Evolutionary conservation across 2,113 vertebrate genomes (phyloP).

Genomic region (Carettochelys insculpta): DNA sequence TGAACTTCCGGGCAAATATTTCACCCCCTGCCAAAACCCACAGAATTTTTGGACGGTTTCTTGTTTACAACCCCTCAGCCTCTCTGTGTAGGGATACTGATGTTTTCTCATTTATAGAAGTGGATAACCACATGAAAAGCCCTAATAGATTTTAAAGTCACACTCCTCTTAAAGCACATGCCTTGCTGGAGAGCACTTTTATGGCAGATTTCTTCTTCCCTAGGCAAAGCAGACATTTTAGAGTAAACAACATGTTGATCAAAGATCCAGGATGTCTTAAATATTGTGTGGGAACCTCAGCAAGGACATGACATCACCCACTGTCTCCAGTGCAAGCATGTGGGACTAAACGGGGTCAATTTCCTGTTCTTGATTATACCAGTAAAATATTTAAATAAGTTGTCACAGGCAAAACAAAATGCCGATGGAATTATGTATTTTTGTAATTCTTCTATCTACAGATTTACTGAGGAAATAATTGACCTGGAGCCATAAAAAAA

Average conservation of each 20-base stretch:
- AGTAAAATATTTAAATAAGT: neutral
- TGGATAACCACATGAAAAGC: neutral
- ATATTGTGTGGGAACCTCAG: neutral
- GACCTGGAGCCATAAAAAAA: conserved; percentile 11
- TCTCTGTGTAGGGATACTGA: neutral
- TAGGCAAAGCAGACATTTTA: neutral
- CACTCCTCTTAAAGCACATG: neutral
- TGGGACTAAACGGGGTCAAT: neutral
- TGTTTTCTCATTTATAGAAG: conserved; percentile 33
- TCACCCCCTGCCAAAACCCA: conserved; percentile 11
- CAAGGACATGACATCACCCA: neutral
- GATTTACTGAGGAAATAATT: neutral
- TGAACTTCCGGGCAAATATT: conserved; percentile 34
- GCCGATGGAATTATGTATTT: neutral
- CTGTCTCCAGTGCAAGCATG: neutral
- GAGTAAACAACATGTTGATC: neutral
- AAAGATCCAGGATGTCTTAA: conserved; percentile 10
- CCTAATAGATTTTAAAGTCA: neutral
- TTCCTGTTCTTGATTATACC: neutral
- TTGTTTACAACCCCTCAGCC: conserved; percentile 22
- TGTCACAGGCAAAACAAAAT: neutral
- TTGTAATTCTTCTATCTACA: neutral
- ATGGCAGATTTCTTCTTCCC: neutral
- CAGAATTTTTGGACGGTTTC: conserved; percentile 22
- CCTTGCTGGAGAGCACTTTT: neutral